Conservation (phyloP, 1,140 invertebrate genomes). For the Tetramorium parvispinum region DNA sequence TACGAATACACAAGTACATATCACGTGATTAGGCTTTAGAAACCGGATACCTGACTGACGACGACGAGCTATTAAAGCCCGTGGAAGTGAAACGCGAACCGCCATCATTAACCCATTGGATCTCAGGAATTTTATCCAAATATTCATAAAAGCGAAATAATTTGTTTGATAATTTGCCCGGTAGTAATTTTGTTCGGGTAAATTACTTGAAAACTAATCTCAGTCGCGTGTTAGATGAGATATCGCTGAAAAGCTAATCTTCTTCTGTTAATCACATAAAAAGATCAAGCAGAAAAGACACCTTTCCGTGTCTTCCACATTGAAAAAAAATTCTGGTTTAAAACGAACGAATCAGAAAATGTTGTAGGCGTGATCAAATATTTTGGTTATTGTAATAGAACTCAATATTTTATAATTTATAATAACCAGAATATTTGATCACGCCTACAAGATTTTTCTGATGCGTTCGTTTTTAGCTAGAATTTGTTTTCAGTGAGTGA, state of each 20-base stretch:
- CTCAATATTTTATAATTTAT: too few species aligned
- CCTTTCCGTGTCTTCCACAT: neutral
- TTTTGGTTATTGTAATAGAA: too few species aligned
- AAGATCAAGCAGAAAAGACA: neutral
- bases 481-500: too few species aligned
- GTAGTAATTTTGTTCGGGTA: slow-evolving; percentile 4
- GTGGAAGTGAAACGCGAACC: slow-evolving; percentile 28
- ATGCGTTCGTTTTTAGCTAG: neutral
- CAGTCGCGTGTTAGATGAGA: slow-evolving; percentile 2
- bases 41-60: slow-evolving; percentile 24
- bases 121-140: slow-evolving; percentile 25
- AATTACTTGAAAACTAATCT: slow-evolving; percentile 4
- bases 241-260: slow-evolving; percentile 5
- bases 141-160: slow-evolving; percentile 39
- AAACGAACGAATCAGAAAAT: too few species aligned
- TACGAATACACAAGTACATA: neutral
- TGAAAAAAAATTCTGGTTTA: too few species aligned
- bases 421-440: too few species aligned
- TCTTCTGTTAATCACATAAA: neutral
- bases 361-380: too few species aligned
- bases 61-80: slow-evolving; percentile 17
- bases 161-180: neutral
- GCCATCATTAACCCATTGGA: slow-evolving; percentile 37
- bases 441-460: too few species aligned
- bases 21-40: neutral